Conservation (phyloP, 2,888 invertebrate species). For the Hypsopygia costalis region DNA sequence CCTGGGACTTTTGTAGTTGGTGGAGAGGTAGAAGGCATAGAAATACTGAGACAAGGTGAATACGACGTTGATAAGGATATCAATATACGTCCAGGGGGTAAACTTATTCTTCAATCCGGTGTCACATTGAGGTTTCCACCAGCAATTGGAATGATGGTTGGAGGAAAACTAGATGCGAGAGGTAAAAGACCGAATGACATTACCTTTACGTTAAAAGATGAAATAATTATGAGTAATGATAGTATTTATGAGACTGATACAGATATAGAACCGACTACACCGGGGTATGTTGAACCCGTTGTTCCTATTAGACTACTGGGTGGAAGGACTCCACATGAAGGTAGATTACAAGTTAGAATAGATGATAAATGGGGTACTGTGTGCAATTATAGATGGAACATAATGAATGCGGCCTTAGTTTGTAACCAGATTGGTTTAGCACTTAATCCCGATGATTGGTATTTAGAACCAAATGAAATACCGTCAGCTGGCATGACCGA, state of each 20-base stretch:
- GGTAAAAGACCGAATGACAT: constrained; percentile 90
- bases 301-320: constrained; percentile 90
- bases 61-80: constrained; percentile 97
- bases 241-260: constrained; percentile 82
- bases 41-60: constrained; percentile 89
- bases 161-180: constrained; percentile 92
- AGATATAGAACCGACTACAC: constrained; percentile 81
- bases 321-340: constrained; percentile 90
- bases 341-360: constrained; percentile 91
- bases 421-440: constrained; percentile 97
- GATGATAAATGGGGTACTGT: constrained; percentile 97
- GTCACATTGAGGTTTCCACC: constrained; percentile 95
- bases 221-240: constrained; percentile 83
- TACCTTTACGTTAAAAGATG: constrained; percentile 88
- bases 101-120: constrained; percentile 92
- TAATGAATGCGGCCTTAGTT: constrained; percentile 93
- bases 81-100: constrained; percentile 95
- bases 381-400: constrained; percentile 97
- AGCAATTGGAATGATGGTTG: constrained; percentile 97
- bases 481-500: constrained; percentile 89
- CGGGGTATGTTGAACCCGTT: constrained; percentile 80
- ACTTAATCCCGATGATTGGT: constrained; percentile 95
- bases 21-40: constrained; percentile 96
- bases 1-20: constrained; percentile 88
- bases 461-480: constrained; percentile 89